Base-by-base conservation (phyloP, 2,113 vertebrate genomes). In the Phyllopteryx taeniolatus region DNA sequence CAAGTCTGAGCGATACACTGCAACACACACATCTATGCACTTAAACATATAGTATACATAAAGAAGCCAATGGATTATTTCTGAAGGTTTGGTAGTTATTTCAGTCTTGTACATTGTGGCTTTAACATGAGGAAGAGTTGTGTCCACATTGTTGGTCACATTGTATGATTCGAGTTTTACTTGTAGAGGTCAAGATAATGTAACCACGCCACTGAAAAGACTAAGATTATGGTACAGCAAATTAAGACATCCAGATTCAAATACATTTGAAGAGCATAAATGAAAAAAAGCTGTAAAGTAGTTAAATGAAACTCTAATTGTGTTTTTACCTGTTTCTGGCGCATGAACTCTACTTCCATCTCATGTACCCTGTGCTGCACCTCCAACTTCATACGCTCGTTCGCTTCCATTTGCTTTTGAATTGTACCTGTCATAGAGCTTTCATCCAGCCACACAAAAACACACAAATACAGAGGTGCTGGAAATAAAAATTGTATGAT, bases 321-420 rank as follows among this genome's bases (percentile, higher is more conserved):
- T 33, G 5, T 35, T 17, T 54, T 60, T 39, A 96, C 95, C 93
- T 92, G 91, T 86, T 89, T 94, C 76, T 95, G 93, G 71, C 91
- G 83, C 1, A 74, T 85, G 44, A 93, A 66, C 0, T 93, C 85
- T 49, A 90, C 87, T 15, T 94, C 87, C 0, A 92, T 31, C 43
- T 94, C 90, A 75, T 87, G 79, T 3, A 91, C 89, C 47, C 83
- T 90, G 39, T 84, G 78, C 73, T 94, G 90, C 54, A 94, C 84
- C 46, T 82, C 74, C 68, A 66, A 69, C 81, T 90, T 93, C 62
- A 94, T 86, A 15, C 70, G 81, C 62, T 91, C 88, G 35, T 85
- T 90, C 60, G 92, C 90, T 27, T 93, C 88, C 31, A 66, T 83
- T 19, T 89, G 91, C 12, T 67, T 89, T 77, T 89, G 82, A 0